These are phyloP conservation scores for Caenorhabditis zanzibari DNA, from an alignment of 2,888 invertebrate genomes.

Conservation along the genomic window DNA sequence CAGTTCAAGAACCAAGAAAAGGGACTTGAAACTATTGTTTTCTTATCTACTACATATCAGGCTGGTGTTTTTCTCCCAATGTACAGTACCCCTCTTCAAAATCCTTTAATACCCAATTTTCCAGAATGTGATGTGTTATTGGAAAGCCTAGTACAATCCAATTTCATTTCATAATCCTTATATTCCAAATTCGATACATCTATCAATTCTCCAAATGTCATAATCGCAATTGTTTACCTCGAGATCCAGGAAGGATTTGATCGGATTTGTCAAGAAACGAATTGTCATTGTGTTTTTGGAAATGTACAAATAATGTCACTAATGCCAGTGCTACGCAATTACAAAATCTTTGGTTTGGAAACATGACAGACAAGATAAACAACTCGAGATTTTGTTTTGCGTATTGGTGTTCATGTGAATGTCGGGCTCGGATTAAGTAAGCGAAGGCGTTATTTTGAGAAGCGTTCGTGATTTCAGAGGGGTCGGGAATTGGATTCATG, in stretches of 20 bases:
- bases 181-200: constrained; percentile 15
- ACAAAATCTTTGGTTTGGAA: constrained; percentile 17
- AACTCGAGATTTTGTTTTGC: constrained; percentile 40
- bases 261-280: constrained; percentile 29
- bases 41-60: no score
- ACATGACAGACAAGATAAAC: constrained; percentile 49
- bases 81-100: no score
- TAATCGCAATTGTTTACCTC: constrained; percentile 14
- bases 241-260: constrained; percentile 19
- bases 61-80: no score
- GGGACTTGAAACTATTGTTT: no score
- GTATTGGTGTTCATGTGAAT: constrained; percentile 31
- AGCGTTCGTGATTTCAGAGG: background rate
- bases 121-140: background rate
- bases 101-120: no score
- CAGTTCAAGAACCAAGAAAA: no score
- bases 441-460: constrained; percentile 11
- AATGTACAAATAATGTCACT: constrained; percentile 35
- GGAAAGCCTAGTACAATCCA: background rate
- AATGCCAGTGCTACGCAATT: constrained; percentile 44
- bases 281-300: constrained; percentile 52
- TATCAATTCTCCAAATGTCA: constrained; percentile 7
- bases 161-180: no score
- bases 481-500: background rate
- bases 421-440: constrained; percentile 36